Base-by-base conservation (phyloP, 2,797 vertebrate species). In the Pangasius larnaudii region DNA sequence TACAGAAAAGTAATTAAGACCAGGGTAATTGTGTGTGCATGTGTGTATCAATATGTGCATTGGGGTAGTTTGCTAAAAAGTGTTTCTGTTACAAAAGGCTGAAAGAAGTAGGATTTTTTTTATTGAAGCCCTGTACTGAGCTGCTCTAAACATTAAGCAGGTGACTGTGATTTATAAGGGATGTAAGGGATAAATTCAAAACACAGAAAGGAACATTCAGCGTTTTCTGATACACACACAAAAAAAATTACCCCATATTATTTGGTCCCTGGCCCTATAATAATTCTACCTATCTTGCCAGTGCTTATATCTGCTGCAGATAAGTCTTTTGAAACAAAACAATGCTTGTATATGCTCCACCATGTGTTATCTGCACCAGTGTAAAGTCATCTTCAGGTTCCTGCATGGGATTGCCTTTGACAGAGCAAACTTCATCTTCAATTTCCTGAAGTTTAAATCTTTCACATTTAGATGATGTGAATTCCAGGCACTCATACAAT, bases 111-210 rank as follows among this genome's bases (percentile, higher is more conserved):
- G 72, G 36, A 93, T 93, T 39, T 39, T 39, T 39, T 90, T 92
- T 90, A 87, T 91, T 80, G 83, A 92, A 90, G 82, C 89, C 92
- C 87, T 87, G 85, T 86, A 91, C 88, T 91, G 85, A n/a, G 88
- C 53, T 22, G 91, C 78, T 82, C 74, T 88, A 88, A 82, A 88
- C 79, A 90, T 89, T 89, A 89, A 36, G 84, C 72, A 88, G 72
- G 65, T 88, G 85, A 92, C 88, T 88, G 36, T 90, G 86, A 94
- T 94, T 93, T 93, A 92, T 87, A 86, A 86, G 67, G 91, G 81
- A 89, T 93, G 91, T 87, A 86, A 88, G 86, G 91, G 80, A 89
- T 36, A 80, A 93, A 92, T 81, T 77, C 61, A 91, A 89, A 39
- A 71, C 87, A 33, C 65, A 39, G 87, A 90, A 86, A 89, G 27